Conservation (phyloP, 64 coral and sea anemone species). For the Hydrozoanthus tunicans region DNA sequence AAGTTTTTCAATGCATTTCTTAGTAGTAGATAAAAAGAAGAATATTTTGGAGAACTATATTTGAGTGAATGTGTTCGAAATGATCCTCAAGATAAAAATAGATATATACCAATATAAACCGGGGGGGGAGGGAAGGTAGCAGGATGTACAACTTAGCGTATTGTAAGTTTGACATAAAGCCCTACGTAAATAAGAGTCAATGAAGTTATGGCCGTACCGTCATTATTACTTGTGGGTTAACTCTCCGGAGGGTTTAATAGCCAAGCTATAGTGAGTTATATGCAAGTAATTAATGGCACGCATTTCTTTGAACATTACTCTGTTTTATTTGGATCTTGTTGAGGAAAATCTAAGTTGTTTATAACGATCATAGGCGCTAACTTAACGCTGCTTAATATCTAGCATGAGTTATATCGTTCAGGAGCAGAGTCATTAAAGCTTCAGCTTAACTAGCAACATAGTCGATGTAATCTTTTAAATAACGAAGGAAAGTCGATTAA, state of each 20-base stretch:
- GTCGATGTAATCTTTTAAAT: no score
- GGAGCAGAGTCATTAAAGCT: no score
- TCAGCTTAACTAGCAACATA: no score
- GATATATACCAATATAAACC: constrained; percentile 5
- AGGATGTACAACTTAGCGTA: constrained; percentile 17
- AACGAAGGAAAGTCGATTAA: no score
- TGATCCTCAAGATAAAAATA: constrained; percentile 2
- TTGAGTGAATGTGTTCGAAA: constrained; percentile 8
- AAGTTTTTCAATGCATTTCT: not conserved
- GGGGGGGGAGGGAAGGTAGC: not conserved
- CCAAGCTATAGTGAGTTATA: not conserved
- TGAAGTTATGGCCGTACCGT: not conserved
- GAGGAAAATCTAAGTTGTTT: not conserved
- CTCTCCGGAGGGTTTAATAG: not conserved
- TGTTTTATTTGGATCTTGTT: not conserved
- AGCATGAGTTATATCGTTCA: no score
- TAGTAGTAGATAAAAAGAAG: not conserved
- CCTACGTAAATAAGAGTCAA: constrained; percentile 10
- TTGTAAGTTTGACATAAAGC: constrained; percentile 14
- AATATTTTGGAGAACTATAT: constrained; percentile 25
- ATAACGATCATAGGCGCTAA: not conserved
- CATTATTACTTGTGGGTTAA: not conserved
- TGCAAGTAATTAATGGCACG: not conserved
- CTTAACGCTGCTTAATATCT: not conserved
- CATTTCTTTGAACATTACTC: not conserved